Evolutionary conservation across 92 coral and sea anemone genomes (phyloP).

Genomic region (Nematostella vectensis): DNA sequence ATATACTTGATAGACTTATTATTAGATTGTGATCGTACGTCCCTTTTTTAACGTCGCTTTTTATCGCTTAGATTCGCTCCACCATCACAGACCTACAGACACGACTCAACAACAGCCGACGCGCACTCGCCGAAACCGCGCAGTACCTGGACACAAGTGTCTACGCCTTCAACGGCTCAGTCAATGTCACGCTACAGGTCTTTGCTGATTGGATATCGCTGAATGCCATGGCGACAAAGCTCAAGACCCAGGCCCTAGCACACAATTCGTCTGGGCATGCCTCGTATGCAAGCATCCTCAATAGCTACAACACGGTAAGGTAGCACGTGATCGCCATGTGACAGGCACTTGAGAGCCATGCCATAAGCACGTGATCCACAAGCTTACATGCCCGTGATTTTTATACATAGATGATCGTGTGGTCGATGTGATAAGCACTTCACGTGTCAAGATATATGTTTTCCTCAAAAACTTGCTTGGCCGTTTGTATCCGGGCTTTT

Average conservation of each 20-base stretch:
- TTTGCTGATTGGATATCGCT: slow-evolving; percentile 57
- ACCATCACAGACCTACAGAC: slow-evolving; percentile 44
- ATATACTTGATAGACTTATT: too few relatives aligned
- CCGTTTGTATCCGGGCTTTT: too few relatives aligned
- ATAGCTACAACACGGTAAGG: slow-evolving; percentile 59
- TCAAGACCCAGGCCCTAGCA: slow-evolving; percentile 26
- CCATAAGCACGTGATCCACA: background rate
- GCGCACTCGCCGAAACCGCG: slow-evolving; percentile 43
- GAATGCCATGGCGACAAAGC: slow-evolving; percentile 64
- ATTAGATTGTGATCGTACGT: too few relatives aligned
- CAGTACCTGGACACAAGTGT: slow-evolving; percentile 44
- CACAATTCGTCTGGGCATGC: slow-evolving; percentile 52
- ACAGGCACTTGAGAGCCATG: too few relatives aligned
- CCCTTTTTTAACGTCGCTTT: too few relatives aligned
- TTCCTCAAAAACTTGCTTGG: background rate
- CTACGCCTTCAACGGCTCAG: slow-evolving; percentile 74
- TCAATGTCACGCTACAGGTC: slow-evolving; percentile 50
- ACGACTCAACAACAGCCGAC: slow-evolving; percentile 44
- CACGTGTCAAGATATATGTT: background rate
- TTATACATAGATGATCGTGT: background rate
- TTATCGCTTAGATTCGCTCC: slow-evolving; percentile 40
- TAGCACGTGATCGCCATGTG: too few relatives aligned
- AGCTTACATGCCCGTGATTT: background rate
- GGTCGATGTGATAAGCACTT: background rate
- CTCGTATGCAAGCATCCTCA: slow-evolving; percentile 42